phyloP scores from a whole-genome alignment of 2,113 vertebrate genomes.

The Shinisaurus crocodilurus region DNA sequence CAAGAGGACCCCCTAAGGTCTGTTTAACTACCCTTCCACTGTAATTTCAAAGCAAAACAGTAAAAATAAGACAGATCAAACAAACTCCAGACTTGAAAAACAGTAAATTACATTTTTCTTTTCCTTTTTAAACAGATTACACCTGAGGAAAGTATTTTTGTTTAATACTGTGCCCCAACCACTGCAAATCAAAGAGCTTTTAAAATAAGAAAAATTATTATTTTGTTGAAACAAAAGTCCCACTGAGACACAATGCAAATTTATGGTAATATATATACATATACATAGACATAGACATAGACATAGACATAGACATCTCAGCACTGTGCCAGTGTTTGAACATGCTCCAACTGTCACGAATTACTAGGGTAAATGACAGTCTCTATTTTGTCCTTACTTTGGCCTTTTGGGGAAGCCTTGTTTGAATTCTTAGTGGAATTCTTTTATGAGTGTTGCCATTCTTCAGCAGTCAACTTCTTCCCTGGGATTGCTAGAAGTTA shows the following conservation, averaged over 20 bases:
- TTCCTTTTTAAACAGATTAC: not conserved
- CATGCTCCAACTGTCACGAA: not conserved
- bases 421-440: no score
- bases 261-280: no score
- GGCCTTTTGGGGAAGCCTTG: no score
- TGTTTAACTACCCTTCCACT: constrained; percentile 26
- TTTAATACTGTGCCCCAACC: not conserved
- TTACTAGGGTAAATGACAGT: not conserved
- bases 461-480: not conserved
- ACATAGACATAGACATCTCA: no score
- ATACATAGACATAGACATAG: no score
- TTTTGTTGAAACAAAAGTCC: constrained; percentile 54
- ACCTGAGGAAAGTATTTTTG: not conserved
- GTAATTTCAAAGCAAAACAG: constrained; percentile 30
- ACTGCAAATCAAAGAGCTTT: accelerated
- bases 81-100: not conserved
- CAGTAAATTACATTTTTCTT: not conserved
- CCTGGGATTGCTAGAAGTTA: not conserved
- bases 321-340: not conserved
- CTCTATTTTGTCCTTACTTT: not conserved
- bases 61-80: constrained; percentile 41
- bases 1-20: constrained; percentile 46
- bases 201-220: constrained; percentile 32
- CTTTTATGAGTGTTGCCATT: not conserved
- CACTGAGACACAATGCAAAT: constrained; percentile 41